phyloP scores from a whole-genome alignment of 2,888 invertebrate species.

The Athrips mouffetella region DNA sequence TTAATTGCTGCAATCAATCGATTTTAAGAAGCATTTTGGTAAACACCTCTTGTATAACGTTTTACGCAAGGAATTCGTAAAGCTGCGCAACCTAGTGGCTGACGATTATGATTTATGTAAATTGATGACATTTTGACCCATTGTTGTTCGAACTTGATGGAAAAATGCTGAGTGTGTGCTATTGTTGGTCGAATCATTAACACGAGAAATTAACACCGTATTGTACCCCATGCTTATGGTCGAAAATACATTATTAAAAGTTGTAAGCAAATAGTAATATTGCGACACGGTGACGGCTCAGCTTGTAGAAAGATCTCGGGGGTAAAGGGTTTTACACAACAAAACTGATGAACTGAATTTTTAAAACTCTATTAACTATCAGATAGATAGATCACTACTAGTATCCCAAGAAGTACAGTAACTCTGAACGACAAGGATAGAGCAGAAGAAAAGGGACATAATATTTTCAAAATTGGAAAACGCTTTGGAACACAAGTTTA shows the following conservation, averaged over 20 bases:
- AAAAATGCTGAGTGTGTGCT: constrained; percentile 22
- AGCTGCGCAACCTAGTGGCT: constrained; percentile 21
- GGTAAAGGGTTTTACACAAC: no score
- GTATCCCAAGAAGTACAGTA: no score
- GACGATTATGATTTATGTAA: constrained; percentile 45
- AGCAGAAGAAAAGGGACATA: no score
- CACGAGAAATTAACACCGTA: constrained; percentile 15
- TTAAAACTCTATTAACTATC: no score
- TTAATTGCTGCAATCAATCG: constrained; percentile 28
- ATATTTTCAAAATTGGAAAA: no score
- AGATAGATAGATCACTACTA: no score
- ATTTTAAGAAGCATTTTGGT: constrained; percentile 10
- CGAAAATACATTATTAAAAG: neutral
- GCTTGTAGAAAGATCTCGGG: no score
- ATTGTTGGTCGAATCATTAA: constrained; percentile 29
- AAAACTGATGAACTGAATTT: no score
- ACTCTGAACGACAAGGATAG: no score
- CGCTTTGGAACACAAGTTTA: no score
- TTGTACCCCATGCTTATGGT: neutral
- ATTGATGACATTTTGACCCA: constrained; percentile 29
- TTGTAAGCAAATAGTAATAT: constrained; percentile 1
- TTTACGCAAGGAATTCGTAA: constrained; percentile 38
- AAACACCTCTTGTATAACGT: constrained; percentile 30
- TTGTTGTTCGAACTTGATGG: constrained; percentile 16
- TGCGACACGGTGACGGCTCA: neutral